These are phyloP conservation scores for Astur gentilis DNA, from an alignment of 2,113 vertebrate genomes.

Conservation along the genomic window DNA sequence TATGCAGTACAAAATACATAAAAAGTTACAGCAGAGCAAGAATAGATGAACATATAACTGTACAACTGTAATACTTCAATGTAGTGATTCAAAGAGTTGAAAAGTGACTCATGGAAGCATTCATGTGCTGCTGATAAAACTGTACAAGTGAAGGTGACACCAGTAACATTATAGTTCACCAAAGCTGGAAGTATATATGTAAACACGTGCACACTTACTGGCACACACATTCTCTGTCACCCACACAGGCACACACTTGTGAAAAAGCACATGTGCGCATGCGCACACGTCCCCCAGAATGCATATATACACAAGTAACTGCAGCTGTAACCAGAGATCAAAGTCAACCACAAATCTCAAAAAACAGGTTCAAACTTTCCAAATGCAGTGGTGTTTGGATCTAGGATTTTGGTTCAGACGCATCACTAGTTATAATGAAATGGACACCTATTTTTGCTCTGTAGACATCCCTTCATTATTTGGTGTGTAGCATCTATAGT, in stretches of 20 bases:
- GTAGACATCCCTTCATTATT: conserved; percentile 17
- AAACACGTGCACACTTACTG: not conserved
- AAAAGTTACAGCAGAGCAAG: conserved; percentile 75
- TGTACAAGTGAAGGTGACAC: not conserved
- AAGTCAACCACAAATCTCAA: not conserved
- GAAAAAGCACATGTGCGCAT: not conserved
- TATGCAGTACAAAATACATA: conserved; percentile 80
- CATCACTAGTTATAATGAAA: not conserved
- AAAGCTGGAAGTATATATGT: not conserved
- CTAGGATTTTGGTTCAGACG: not conserved
- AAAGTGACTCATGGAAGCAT: conserved; percentile 40
- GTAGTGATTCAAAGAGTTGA: conserved; percentile 65
- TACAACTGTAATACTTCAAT: conserved; percentile 74
- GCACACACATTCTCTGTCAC: not conserved
- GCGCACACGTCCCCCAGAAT: not conserved
- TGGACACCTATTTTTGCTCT: conserved; percentile 18
- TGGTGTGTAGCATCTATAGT: not conserved
- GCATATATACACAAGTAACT: not conserved
- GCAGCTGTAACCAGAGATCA: not conserved
- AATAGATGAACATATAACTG: conserved; percentile 63
- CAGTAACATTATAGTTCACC: not conserved
- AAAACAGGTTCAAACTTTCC: not conserved
- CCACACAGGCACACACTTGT: not conserved
- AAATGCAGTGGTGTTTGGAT: not conserved
- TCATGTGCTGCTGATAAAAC: conserved; percentile 22